These are phyloP conservation scores for Tetramorium bicarinatum DNA, from an alignment of 2,888 invertebrate genomes.

Conservation along the genomic window DNA sequence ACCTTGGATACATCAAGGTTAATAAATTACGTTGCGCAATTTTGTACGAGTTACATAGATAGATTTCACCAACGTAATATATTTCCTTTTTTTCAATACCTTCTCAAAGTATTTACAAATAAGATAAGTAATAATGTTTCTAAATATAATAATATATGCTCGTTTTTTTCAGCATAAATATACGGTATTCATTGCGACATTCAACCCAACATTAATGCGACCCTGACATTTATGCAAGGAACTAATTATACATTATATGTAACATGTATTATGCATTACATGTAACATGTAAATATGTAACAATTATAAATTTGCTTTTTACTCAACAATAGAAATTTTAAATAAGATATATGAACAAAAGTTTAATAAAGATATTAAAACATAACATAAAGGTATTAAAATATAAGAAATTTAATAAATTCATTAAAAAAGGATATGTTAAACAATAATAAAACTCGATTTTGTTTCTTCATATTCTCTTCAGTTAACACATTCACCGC, in stretches of 20 bases:
- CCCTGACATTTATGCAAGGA: neutral
- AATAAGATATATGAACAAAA: neutral
- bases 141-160: neutral
- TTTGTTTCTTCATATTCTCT: neutral
- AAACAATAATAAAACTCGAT: neutral
- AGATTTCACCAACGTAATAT: conserved; percentile 15
- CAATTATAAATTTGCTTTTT: conserved; percentile 9
- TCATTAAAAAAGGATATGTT: neutral
- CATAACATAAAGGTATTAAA: neutral
- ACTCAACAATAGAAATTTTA: conserved; percentile 1
- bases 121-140: conserved; percentile 13
- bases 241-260: neutral
- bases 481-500: neutral
- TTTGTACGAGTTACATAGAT: conserved; percentile 28
- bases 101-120: conserved; percentile 22
- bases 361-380: neutral
- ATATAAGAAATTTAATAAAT: conserved; percentile 9
- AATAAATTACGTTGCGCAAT: conserved; percentile 29
- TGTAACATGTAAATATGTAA: conserved; percentile 31
- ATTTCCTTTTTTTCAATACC: conserved; percentile 15
- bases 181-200: neutral
- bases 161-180: neutral
- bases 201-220: conserved; percentile 10
- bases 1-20: conserved; percentile 10
- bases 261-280: conserved; percentile 34